phyloP scores from a whole-genome alignment of 2,888 invertebrate species.

The Amblyteles armatorius region DNA sequence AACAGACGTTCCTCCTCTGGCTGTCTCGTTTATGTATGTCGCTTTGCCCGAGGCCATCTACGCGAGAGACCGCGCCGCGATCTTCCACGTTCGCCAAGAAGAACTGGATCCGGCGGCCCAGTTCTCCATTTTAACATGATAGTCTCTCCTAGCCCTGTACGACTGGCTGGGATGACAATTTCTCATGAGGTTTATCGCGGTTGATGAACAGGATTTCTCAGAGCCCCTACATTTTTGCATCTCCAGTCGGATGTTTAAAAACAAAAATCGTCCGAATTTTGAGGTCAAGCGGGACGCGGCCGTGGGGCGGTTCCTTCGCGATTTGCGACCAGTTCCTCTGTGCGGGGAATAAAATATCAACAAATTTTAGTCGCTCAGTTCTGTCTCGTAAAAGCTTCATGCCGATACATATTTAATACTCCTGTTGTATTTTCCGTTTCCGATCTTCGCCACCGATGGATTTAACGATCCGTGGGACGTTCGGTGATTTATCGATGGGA shows the following conservation, averaged over 20 bases:
- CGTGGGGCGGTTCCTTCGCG: too few relatives aligned
- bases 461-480: conserved; percentile 58
- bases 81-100: conserved; percentile 8
- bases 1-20: conserved; percentile 2
- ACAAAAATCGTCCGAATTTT: neutral
- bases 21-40: conserved; percentile 27
- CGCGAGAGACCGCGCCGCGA: neutral
- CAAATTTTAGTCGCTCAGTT: too few relatives aligned
- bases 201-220: neutral
- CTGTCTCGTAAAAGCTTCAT: neutral
- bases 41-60: conserved; percentile 1
- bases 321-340: neutral
- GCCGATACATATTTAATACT: neutral
- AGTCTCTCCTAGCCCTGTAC: conserved; percentile 6
- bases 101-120: neutral
- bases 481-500: conserved; percentile 60
- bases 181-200: conserved; percentile 6
- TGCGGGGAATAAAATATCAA: neutral
- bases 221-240: neutral
- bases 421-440: neutral
- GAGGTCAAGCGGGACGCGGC: too few relatives aligned
- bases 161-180: conserved; percentile 1
- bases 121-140: neutral
- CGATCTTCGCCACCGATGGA: conserved; percentile 48
- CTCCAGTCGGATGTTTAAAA: neutral